These are phyloP conservation scores for Sipunculus nudus DNA, from an alignment of 2,888 invertebrate genomes.

Conservation along the genomic window DNA sequence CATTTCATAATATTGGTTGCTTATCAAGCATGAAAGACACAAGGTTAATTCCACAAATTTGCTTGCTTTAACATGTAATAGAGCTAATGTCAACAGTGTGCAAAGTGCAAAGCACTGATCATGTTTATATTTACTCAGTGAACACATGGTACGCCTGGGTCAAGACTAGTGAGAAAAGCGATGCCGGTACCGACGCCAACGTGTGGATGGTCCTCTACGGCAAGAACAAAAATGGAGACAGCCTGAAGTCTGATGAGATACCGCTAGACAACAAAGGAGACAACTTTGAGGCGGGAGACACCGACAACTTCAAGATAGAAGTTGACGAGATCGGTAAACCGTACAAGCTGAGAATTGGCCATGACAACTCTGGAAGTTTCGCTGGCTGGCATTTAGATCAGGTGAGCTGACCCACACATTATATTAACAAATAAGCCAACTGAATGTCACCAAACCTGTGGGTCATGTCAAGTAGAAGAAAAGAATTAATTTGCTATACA, in stretches of 20 bases:
- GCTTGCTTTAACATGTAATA: too few species aligned
- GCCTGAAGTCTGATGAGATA: conserved; percentile 64
- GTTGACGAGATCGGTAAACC: conserved; percentile 60
- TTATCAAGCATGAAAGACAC: too few species aligned
- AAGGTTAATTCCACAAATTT: too few species aligned
- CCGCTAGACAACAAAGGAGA: conserved; percentile 59
- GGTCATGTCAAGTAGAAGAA: background rate
- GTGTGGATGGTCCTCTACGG: conserved; percentile 64
- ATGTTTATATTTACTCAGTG: too few species aligned
- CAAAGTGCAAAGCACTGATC: too few species aligned
- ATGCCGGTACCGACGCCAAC: conserved; percentile 65
- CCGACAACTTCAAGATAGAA: conserved; percentile 62
- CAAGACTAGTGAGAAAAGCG: conserved; percentile 57
- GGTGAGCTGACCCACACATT: conserved; percentile 48
- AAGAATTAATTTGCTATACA: background rate
- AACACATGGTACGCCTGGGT: conserved; percentile 61
- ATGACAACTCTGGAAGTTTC: conserved; percentile 60
- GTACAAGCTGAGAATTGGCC: conserved; percentile 64
- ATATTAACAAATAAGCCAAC: background rate
- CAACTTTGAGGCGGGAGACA: conserved; percentile 62
- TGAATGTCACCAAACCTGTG: background rate
- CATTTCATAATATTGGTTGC: too few species aligned
- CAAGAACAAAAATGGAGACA: conserved; percentile 42
- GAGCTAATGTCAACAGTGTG: too few species aligned
- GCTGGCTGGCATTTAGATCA: conserved; percentile 66